Evolutionary conservation across 2,888 invertebrate species (phyloP), one percentile per base, ranked within the genome.

Genomic region (Tupiocoris notatus): DNA sequence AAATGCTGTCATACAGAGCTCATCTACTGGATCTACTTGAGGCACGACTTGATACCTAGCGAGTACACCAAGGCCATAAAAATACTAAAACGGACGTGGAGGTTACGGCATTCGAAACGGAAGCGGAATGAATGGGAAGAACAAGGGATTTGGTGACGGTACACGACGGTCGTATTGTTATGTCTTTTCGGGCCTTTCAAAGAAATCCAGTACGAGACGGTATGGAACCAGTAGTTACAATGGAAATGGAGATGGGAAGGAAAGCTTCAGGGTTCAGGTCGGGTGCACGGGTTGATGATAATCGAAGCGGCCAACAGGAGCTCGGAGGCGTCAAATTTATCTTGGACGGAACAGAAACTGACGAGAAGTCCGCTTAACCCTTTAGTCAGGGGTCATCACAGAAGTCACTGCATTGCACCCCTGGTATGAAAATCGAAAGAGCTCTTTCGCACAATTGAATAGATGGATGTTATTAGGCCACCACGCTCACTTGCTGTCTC

Each of bases 311-410:
- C 39, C 39, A 39, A 39, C 39, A 12, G 39, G 6, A 12, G 12
- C 39, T 57, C 68, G 56, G 20, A 21, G 63, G 16, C 68, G n/a
- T 68, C 68, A 68, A 56, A 68, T 68, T 68, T 58, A 68, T 68
- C 68, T 68, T 23, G 57, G 66, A 66, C 25, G 66, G 39, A 66
- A 66, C 66, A 39, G n/a, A 64, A 58, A 56, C 68, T 68, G 68
- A 68, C 68, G 68, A 68, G 68, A 57, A 57, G 68, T 21, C 68
- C 58, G 68, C 68, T 68, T 68, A 68, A 68, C 68, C 68, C 68
- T 68, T 68, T 68, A 68, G 68, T 68, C 68, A 56, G 57, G 68
- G 68, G 68, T 68, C 68, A 68, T 68, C 68, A 39, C 6, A 39
- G 12, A 39, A 3, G 12, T 39, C 39, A 39, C n/a, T n/a, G n/a